Evolutionary conservation across 2,888 invertebrate genomes (phyloP).

Genomic region (Leptura quadrifasciata): DNA sequence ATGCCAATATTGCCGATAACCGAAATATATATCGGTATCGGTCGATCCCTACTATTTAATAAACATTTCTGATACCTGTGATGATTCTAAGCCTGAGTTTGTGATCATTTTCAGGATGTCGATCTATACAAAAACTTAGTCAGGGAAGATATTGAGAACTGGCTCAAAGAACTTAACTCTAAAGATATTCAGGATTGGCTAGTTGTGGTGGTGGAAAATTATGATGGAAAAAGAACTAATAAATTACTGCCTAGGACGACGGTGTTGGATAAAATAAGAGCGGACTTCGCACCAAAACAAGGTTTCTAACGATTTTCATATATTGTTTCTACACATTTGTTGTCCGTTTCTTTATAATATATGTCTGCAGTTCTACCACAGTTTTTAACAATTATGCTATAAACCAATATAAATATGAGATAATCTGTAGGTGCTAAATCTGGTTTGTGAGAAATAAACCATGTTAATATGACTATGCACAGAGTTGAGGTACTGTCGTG

Average conservation of each 20-base stretch:
- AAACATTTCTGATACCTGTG: too few relatives aligned
- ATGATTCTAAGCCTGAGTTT: too few relatives aligned
- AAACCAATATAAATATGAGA: neutral
- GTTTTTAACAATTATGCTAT: neutral
- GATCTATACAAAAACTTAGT: constrained; percentile 91
- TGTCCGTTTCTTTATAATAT: too few relatives aligned
- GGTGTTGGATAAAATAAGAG: constrained; percentile 94
- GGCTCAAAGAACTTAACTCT: constrained; percentile 87
- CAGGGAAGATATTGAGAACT: constrained; percentile 92
- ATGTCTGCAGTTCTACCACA: neutral
- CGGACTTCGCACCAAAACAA: constrained; percentile 94
- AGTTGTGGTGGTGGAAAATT: constrained; percentile 93
- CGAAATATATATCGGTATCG: too few relatives aligned
- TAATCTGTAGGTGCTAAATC: neutral
- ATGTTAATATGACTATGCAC: too few relatives aligned
- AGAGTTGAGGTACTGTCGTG: too few relatives aligned
- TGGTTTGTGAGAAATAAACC: too few relatives aligned
- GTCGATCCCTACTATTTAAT: too few relatives aligned
- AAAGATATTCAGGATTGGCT: constrained; percentile 93
- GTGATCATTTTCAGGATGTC: constrained; percentile 81
- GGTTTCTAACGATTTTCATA: constrained; percentile 68
- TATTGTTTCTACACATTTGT: neutral
- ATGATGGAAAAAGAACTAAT: constrained; percentile 93
- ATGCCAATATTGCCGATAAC: too few relatives aligned
- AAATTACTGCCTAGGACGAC: constrained; percentile 94